Conservation (phyloP, 2,797 vertebrate genomes). For the Labeo calbasu region DNA sequence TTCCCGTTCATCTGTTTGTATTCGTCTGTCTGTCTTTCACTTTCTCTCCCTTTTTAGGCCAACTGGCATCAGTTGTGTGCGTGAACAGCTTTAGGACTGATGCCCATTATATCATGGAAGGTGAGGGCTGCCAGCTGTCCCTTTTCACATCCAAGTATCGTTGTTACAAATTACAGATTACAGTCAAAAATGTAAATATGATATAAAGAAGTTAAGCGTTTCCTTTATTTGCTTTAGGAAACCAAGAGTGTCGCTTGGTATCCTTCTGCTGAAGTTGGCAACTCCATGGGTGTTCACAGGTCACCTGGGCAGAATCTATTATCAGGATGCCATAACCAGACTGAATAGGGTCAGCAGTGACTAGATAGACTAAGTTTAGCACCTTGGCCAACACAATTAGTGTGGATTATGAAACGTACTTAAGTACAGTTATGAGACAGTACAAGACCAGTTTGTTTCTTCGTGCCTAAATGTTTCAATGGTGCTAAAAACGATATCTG, state of each 20-base stretch:
- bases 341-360: slow-evolving; percentile 40
- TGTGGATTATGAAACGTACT: slow-evolving; percentile 67
- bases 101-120: slow-evolving; percentile 23
- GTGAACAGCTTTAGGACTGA: slow-evolving; percentile 15
- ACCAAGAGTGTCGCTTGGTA: not conserved
- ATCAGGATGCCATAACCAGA: slow-evolving; percentile 44
- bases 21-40: not conserved
- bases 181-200: not conserved
- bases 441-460: not conserved
- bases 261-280: not conserved
- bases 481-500: not conserved
- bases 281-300: not conserved
- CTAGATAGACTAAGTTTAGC: slow-evolving; percentile 55
- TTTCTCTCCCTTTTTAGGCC: not conserved
- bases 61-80: not conserved
- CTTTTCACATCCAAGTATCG: not conserved
- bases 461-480: not conserved
- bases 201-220: not conserved
- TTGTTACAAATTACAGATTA: not conserved
- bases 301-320: slow-evolving; percentile 29
- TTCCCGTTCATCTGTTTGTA: not conserved
- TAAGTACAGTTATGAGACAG: slow-evolving; percentile 7
- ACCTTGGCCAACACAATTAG: slow-evolving; percentile 5
- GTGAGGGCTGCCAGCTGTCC: not conserved
- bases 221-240: not conserved